Conservation (phyloP, 2,113 vertebrate species). For the Neodon shergylaensis region DNA sequence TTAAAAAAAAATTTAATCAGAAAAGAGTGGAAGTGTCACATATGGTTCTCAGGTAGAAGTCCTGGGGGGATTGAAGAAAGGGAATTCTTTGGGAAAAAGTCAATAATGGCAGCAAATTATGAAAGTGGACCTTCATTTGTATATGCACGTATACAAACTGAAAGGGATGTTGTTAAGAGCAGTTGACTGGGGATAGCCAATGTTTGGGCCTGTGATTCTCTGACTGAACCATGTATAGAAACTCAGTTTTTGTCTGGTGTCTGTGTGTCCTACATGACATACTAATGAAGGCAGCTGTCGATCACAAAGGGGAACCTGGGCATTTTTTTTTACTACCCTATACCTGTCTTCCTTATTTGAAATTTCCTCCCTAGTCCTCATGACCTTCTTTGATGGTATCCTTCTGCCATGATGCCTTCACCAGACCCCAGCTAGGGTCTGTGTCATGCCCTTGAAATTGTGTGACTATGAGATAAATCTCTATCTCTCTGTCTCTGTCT, state of each 20-base stretch:
- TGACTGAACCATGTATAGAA: neutral
- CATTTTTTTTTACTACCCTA: neutral
- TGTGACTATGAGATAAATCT: no score
- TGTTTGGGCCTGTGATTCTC: neutral
- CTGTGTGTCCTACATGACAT: neutral
- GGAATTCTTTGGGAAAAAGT: neutral
- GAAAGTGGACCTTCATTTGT: neutral
- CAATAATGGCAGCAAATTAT: neutral
- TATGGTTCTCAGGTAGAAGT: neutral
- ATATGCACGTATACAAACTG: neutral
- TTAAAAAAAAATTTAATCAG: conserved; percentile 9
- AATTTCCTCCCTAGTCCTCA: neutral
- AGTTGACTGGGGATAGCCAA: neutral
- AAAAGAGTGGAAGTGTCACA: neutral
- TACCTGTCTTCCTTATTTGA: neutral
- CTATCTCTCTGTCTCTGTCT: no score
- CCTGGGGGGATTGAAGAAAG: neutral
- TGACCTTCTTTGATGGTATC: neutral
- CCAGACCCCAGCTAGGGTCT: neutral
- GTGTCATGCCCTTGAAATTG: neutral
- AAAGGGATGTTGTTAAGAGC: neutral
- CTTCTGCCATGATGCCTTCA: neutral
- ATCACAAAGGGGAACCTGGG: neutral
- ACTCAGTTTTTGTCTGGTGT: neutral
- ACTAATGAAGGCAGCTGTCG: neutral